These are phyloP conservation scores for Ctenosaura bakeri DNA, from an alignment of 2,797 vertebrate species.

Conservation along the genomic window DNA sequence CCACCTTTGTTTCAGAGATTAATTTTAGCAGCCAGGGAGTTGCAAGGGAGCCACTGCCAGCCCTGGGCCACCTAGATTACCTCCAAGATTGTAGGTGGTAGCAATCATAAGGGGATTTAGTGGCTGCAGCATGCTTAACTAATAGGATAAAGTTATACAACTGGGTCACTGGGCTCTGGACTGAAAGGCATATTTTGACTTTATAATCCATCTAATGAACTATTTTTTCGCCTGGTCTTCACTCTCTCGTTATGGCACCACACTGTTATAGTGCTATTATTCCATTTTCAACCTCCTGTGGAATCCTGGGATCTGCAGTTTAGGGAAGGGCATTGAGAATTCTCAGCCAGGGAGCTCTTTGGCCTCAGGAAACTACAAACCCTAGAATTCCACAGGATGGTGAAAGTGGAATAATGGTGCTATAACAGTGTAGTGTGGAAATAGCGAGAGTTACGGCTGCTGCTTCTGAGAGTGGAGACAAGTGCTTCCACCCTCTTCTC, in stretches of 20 bases:
- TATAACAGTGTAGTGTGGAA: too few relatives aligned
- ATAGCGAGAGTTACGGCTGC: too few relatives aligned
- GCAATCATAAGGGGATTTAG: constrained; percentile 59
- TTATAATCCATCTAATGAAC: neutral
- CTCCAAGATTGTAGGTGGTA: constrained; percentile 14
- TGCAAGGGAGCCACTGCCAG: fast-evolving
- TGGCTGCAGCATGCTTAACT: constrained; percentile 34
- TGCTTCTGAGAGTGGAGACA: neutral
- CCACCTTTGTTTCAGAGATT: neutral
- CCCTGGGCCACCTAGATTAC: constrained; percentile 34
- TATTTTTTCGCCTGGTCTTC: neutral
- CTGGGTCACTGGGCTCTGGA: constrained; percentile 53
- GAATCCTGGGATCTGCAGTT: too few relatives aligned
- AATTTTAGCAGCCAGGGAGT: constrained; percentile 14
- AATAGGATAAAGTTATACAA: constrained; percentile 61
- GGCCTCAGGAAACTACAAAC: too few relatives aligned
- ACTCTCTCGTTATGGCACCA: neutral
- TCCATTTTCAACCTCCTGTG: too few relatives aligned
- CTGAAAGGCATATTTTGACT: constrained; percentile 21
- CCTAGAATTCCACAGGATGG: too few relatives aligned
- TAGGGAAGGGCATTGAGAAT: too few relatives aligned
- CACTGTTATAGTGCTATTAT: too few relatives aligned
- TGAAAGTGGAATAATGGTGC: too few relatives aligned
- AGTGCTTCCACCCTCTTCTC: neutral
- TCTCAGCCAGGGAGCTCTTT: too few relatives aligned